These are phyloP conservation scores for Ramazzottius varieornatus DNA, from an alignment of 2,888 invertebrate genomes.

Conservation along the genomic window DNA sequence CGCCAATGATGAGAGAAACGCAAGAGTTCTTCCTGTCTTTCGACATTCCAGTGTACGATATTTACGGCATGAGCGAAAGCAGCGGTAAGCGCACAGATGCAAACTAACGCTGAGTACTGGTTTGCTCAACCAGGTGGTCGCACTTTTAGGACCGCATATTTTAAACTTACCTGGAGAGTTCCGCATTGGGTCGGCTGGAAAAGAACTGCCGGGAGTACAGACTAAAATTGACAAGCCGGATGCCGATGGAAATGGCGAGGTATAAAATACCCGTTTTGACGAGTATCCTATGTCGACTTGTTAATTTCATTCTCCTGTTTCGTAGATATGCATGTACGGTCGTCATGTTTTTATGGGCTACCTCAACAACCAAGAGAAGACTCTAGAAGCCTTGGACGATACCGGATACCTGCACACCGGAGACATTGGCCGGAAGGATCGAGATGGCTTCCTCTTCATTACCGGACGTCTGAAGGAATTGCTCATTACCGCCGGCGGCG, in stretches of 20 bases:
- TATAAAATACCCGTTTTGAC: background rate
- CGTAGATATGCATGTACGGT: conserved; percentile 45
- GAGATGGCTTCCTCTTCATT: conserved; percentile 42
- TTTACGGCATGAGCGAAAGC: conserved; percentile 3
- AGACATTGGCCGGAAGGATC: conserved; percentile 52
- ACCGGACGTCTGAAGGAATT: conserved; percentile 40
- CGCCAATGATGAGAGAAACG: conserved; percentile 53
- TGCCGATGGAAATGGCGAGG: conserved; percentile 13
- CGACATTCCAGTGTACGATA: conserved; percentile 35
- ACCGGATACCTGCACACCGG: conserved; percentile 68
- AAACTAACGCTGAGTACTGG: background rate
- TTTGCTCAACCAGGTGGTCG: too few relatives aligned
- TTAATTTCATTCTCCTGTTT: conserved; percentile 11
- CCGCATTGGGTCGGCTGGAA: conserved; percentile 2
- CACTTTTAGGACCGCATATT: conserved; percentile 36
- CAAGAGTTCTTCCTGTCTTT: conserved; percentile 64
- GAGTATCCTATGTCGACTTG: conserved; percentile 9
- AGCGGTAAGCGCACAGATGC: background rate
- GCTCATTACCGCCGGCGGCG: conserved; percentile 74
- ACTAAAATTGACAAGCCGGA: conserved; percentile 16
- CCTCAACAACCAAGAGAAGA: conserved; percentile 44
- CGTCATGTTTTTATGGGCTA: conserved; percentile 80
- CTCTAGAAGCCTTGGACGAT: conserved; percentile 39
- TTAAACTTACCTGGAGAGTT: background rate
- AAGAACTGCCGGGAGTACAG: conserved; percentile 11